Conservation (phyloP, 2,113 vertebrate species). For the Anolis carolinensis region DNA sequence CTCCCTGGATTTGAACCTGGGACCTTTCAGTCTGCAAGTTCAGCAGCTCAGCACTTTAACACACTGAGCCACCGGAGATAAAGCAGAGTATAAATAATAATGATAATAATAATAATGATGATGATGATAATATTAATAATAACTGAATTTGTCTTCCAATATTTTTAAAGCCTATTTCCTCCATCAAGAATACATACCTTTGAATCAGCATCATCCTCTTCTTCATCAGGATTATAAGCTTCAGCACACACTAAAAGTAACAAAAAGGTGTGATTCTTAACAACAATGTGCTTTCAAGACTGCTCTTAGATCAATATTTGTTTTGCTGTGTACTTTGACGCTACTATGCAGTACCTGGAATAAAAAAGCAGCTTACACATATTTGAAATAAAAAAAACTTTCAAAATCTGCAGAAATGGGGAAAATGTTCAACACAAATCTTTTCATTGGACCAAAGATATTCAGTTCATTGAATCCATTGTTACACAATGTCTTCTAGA, state of each 20-base stretch:
- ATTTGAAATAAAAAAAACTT: not conserved
- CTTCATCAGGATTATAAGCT: constrained; percentile 97
- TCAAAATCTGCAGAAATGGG: not conserved
- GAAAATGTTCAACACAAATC: too few relatives aligned
- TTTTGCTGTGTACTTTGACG: not conserved
- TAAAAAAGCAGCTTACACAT: not conserved
- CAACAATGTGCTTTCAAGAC: constrained; percentile 11
- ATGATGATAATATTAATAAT: too few relatives aligned
- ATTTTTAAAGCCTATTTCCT: not conserved
- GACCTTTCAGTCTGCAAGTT: too few relatives aligned
- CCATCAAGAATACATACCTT: constrained; percentile 80
- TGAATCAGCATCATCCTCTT: constrained; percentile 93
- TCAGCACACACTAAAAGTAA: constrained; percentile 91
- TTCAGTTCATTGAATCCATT: not conserved
- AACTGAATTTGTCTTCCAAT: not conserved
- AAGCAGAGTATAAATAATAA: too few relatives aligned
- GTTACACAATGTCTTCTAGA: not conserved
- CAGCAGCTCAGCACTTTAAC: too few relatives aligned
- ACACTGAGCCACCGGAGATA: too few relatives aligned
- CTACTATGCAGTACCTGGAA: not conserved
- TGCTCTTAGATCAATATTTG: not conserved
- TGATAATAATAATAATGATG: too few relatives aligned
- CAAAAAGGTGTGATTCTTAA: constrained; percentile 31
- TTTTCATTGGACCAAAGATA: not conserved
- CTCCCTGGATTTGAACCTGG: too few relatives aligned